phyloP scores from a whole-genome alignment of 2,888 invertebrate genomes.

The Plebejus anna region DNA sequence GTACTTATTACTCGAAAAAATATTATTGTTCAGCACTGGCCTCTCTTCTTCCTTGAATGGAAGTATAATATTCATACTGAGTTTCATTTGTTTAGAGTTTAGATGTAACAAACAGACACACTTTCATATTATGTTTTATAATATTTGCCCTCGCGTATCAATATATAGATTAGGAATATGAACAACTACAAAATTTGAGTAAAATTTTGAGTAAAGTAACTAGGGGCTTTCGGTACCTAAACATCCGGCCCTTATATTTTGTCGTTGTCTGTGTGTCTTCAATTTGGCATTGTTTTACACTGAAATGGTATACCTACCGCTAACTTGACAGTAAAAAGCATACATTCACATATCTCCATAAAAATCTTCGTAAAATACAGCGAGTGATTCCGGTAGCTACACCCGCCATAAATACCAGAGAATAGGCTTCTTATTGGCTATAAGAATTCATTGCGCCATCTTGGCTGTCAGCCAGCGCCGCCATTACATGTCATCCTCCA shows the following conservation, averaged over 20 bases:
- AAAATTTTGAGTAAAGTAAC: too few relatives aligned
- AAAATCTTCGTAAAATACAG: conserved; percentile 17
- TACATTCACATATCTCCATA: conserved; percentile 7
- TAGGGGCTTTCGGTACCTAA: neutral
- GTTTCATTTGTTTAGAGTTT: too few relatives aligned
- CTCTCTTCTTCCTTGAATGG: too few relatives aligned
- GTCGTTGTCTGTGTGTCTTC: neutral
- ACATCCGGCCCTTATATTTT: neutral
- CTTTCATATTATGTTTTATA: too few relatives aligned
- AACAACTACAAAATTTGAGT: too few relatives aligned
- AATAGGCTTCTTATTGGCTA: conserved; percentile 38
- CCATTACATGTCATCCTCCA: conserved; percentile 43
- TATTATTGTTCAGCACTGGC: too few relatives aligned
- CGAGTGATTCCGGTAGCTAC: conserved; percentile 2
- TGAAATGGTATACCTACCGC: neutral
- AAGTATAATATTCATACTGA: too few relatives aligned
- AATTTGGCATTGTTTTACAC: neutral
- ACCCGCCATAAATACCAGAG: conserved; percentile 31
- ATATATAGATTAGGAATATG: too few relatives aligned
- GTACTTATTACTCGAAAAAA: too few relatives aligned
- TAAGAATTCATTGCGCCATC: conserved; percentile 36
- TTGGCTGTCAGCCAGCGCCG: conserved; percentile 42
- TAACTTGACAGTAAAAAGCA: neutral
- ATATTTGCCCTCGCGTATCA: too few relatives aligned
- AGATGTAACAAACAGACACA: too few relatives aligned